These are phyloP conservation scores for Craseonycteris thonglongyai DNA, from an alignment of 2,113 vertebrate genomes.

Conservation along the genomic window DNA sequence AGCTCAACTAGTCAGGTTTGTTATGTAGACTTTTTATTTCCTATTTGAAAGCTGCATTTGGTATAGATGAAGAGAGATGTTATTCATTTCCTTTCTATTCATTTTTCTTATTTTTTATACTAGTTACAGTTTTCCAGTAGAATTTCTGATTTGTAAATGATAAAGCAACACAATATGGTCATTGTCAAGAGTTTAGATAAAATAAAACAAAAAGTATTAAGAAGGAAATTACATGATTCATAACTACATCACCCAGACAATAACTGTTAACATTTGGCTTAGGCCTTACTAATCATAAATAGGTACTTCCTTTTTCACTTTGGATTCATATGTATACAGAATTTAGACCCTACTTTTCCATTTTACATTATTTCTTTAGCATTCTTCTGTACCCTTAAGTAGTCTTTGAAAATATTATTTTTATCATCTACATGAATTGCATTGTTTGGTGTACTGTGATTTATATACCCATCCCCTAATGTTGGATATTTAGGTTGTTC, in stretches of 20 bases:
- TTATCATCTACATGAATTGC: background rate
- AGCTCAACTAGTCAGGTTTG: background rate
- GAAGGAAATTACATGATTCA: background rate
- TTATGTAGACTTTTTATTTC: background rate
- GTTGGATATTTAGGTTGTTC: background rate
- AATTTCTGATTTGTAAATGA: slow-evolving; percentile 1
- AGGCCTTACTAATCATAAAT: background rate
- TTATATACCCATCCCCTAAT: background rate
- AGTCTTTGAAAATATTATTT: background rate
- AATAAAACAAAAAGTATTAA: background rate
- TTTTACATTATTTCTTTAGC: background rate
- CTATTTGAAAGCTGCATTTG: background rate
- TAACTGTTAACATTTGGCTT: background rate
- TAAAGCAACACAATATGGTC: background rate
- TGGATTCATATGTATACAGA: background rate
- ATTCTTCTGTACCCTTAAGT: background rate
- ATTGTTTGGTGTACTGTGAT: background rate
- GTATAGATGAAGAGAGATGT: background rate
- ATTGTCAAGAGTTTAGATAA: background rate
- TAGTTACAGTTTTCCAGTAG: background rate
- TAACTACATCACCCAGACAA: background rate
- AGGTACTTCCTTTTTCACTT: background rate
- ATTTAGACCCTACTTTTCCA: background rate
- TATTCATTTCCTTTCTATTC: background rate
- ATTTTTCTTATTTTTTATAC: background rate